A percentile compares a stretch with the other conserved stretches of the same genome.
Conservation (phyloP, 2,113 vertebrate genomes). For the Oreochromis tanganicae region DNA sequence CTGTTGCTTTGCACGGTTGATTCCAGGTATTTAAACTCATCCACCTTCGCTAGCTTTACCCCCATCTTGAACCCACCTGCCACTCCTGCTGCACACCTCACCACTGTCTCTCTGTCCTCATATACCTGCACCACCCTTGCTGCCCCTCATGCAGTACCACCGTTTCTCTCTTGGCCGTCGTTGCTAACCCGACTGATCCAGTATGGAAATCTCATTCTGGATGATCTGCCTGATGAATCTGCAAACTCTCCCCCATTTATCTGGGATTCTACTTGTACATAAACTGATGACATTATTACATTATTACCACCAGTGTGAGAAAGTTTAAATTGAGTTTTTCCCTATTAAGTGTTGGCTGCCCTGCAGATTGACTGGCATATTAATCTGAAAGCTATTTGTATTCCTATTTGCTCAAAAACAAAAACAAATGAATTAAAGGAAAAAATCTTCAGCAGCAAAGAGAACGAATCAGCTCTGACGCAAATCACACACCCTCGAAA, state of each 20-base stretch:
- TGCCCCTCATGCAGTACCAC: neutral
- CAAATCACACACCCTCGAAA: neutral
- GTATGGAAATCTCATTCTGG: fast-evolving
- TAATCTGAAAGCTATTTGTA: neutral
- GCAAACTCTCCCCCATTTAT: fast-evolving
- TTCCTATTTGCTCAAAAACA: neutral
- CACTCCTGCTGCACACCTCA: neutral
- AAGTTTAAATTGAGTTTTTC: neutral
- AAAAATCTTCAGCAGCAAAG: neutral
- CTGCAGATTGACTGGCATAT: neutral
- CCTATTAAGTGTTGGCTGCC: neutral
- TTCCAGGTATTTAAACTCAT: neutral
- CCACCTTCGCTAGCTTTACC: neutral
- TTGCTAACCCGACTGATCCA: neutral
- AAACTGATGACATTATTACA: fast-evolving
- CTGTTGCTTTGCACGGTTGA: neutral
- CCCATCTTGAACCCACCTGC: neutral
- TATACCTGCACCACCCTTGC: neutral
- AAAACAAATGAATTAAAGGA: neutral
- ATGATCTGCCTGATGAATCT: fast-evolving
- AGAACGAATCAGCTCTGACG: neutral
- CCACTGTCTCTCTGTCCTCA: neutral
- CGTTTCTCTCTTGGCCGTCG: neutral
- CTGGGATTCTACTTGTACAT: neutral
- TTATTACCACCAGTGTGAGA: neutral